Conservation (phyloP, 2,888 invertebrate species). For the Heliconius sara region DNA sequence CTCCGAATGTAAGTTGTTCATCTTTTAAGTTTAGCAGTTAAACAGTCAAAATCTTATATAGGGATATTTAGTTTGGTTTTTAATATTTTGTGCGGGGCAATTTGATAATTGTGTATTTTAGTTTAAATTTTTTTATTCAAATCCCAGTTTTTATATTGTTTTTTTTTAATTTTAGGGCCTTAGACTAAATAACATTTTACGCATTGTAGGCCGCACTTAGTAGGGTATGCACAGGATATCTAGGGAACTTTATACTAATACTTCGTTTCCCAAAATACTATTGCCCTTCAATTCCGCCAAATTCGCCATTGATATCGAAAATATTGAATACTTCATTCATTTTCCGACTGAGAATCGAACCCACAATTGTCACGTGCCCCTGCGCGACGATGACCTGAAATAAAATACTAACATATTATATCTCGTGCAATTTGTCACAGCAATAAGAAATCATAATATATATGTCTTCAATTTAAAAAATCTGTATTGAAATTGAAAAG, state of each 20-base stretch:
- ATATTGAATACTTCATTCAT: not conserved
- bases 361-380: not conserved
- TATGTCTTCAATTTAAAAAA: slow-evolving; percentile 12
- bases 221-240: no score
- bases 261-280: no score
- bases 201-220: no score
- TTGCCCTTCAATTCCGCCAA: no score
- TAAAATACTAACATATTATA: not conserved
- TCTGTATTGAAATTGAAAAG: slow-evolving; percentile 14
- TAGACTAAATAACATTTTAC: no score
- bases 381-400: not conserved
- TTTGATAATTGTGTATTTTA: not conserved
- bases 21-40: slow-evolving; percentile 21
- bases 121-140: no score
- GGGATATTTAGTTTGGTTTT: not conserved
- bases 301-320: not conserved
- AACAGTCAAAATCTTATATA: slow-evolving; percentile 9
- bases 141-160: no score
- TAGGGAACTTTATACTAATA: no score
- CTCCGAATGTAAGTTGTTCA: slow-evolving; percentile 19
- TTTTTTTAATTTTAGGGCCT: no score
- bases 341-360: not conserved
- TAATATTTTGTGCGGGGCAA: not conserved
- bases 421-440: slow-evolving; percentile 6
- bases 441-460: slow-evolving; percentile 1